These are phyloP conservation scores for Acestrorhynchus altus DNA, from an alignment of 2,797 vertebrate genomes.

Conservation along the genomic window DNA sequence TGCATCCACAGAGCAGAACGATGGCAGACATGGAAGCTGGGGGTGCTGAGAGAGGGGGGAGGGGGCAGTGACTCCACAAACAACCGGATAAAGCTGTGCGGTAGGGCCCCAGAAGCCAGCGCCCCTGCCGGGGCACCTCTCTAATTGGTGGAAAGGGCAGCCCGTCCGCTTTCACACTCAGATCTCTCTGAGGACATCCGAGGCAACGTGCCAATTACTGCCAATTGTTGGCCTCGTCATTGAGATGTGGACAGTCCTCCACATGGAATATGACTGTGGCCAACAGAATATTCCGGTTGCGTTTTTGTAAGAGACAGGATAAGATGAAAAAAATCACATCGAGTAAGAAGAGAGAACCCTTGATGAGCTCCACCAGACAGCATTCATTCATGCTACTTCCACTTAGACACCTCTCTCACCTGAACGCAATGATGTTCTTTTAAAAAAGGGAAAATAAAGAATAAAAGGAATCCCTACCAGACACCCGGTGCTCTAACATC, in stretches of 20 bases:
- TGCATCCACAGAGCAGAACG: conserved; percentile 62
- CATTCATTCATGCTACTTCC: conserved; percentile 24
- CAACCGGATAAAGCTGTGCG: conserved; percentile 77
- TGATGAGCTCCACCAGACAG: conserved; percentile 31
- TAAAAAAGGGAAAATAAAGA: not conserved
- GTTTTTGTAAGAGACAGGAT: conserved; percentile 29
- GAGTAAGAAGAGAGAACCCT: not conserved
- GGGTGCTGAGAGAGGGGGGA: conserved; percentile 55
- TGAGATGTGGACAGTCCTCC: conserved; percentile 85
- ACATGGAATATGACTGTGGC: conserved; percentile 69
- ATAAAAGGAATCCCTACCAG: conserved; percentile 11
- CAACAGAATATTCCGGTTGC: conserved; percentile 56
- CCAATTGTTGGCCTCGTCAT: conserved; percentile 80
- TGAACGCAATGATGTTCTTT: not conserved
- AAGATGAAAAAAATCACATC: conserved; percentile 19
- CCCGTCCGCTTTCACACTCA: conserved; percentile 73
- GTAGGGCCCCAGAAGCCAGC: conserved; percentile 71
- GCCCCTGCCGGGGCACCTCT: conserved; percentile 72
- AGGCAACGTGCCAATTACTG: conserved; percentile 83
- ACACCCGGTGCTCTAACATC: conserved; percentile 13
- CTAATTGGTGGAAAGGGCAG: conserved; percentile 85
- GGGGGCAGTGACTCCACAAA: conserved; percentile 67
- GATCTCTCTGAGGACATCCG: conserved; percentile 81
- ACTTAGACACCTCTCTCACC: conserved; percentile 10
- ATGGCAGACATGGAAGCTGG: conserved; percentile 52